phyloP scores from a whole-genome alignment of 2,113 vertebrate species.

The Chaetodon auriga region DNA sequence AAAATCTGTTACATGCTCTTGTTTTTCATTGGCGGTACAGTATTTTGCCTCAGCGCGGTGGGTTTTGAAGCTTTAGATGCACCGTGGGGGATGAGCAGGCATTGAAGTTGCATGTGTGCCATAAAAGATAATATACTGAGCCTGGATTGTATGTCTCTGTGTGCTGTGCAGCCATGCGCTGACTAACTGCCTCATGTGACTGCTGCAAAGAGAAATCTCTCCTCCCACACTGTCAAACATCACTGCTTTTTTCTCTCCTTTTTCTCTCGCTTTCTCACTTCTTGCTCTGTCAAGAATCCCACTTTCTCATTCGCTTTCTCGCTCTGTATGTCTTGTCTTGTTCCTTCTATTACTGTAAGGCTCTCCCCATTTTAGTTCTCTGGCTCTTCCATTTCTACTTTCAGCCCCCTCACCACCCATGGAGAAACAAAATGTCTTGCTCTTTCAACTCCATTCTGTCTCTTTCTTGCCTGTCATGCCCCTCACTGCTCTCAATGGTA shows the following conservation, averaged over 20 bases:
- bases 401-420: background rate
- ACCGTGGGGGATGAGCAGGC: slow-evolving; percentile 5
- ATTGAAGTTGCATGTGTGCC: slow-evolving; percentile 29
- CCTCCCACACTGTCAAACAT: slow-evolving; percentile 48
- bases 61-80: slow-evolving; percentile 15
- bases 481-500: too few relatives aligned
- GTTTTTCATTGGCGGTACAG: background rate
- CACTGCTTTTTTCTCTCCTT: slow-evolving; percentile 3
- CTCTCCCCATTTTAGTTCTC: background rate
- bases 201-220: slow-evolving; percentile 26
- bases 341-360: background rate
- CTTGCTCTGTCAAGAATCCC: background rate
- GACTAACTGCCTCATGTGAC: slow-evolving; percentile 46
- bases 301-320: background rate
- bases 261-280: background rate
- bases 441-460: background rate
- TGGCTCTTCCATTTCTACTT: background rate
- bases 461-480: too few relatives aligned
- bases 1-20: background rate
- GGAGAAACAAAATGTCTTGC: background rate
- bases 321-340: background rate
- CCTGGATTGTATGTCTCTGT: slow-evolving; percentile 8
- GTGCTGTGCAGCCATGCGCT: slow-evolving; percentile 35
- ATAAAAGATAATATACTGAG: slow-evolving; percentile 14
- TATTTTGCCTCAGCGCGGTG: slow-evolving; percentile 8